Evolutionary conservation across 1,140 invertebrate species (phyloP).

Genomic region (Bacillus rossius): DNA sequence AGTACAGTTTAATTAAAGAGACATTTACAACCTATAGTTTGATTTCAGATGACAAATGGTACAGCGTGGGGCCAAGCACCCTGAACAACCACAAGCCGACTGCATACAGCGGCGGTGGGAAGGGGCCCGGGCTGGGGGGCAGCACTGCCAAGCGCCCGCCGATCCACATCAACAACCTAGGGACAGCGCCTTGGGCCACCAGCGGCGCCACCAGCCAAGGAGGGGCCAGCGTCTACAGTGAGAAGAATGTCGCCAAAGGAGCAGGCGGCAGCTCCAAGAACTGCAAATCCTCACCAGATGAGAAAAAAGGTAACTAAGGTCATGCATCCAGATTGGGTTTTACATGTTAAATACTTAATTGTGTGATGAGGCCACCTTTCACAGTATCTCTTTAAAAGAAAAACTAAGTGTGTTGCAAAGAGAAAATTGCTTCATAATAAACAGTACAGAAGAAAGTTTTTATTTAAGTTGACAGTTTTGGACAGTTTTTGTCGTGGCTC

Average conservation of each 20-base stretch:
- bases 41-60: no score
- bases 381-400: no score
- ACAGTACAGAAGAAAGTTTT: no score
- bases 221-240: slow-evolving; percentile 1
- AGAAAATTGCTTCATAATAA: no score
- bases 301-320: slow-evolving; percentile 15
- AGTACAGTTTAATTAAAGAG: no score
- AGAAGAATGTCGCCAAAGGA: slow-evolving; percentile 24
- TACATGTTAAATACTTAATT: not conserved
- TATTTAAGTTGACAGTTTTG: no score
- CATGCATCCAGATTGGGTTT: not conserved
- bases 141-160: slow-evolving; percentile 11
- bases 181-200: slow-evolving; percentile 23
- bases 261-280: slow-evolving; percentile 9
- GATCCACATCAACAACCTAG: slow-evolving; percentile 43
- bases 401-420: no score
- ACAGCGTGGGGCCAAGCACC: not conserved
- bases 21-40: no score
- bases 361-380: no score
- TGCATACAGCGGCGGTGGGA: not conserved
- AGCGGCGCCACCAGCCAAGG: not conserved
- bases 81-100: slow-evolving; percentile 25
- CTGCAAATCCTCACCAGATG: slow-evolving; percentile 16
- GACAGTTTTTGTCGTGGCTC: no score
- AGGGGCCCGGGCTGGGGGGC: not conserved